Evolutionary conservation across 2,797 vertebrate species (phyloP), one percentile per base, ranked within the genome.

Genomic region (Bucorvus abyssinicus): DNA sequence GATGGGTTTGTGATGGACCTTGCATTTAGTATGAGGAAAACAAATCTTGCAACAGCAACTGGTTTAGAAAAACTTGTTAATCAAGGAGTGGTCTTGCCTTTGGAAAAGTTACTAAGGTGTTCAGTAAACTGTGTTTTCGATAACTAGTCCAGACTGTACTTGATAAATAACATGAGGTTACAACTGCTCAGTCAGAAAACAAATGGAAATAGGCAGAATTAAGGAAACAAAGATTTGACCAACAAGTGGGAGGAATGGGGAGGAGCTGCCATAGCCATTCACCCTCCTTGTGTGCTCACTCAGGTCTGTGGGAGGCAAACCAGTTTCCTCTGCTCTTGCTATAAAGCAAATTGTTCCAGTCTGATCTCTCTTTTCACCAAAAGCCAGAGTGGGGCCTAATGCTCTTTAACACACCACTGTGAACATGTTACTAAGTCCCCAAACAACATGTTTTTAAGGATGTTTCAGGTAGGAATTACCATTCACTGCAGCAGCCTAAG

Each of bases 131-230:
- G 11, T 36, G n/a, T 34, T 86, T 90, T 44, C 27, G 3, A 0
- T 52, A 84, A 61, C 12, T 70, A 45, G 18, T 34, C 29, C 32
- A 79, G 47, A 50, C 3, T 52, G 15, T 12, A 67, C 17, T 63
- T 82, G n/a, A 57, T 50, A 69, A 80, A 65, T 45, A 64, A 8
- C 9, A 57, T 4, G 21, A 81, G 30, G 68, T 34, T 52, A 50
- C 50, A 81, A 57, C 40, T 42, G 19, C 29, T 86, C 22, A 73
- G n/a, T 45, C 73, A 75, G 57, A 79, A 86, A 89, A 76, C 9
- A 79, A 71, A 44, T 0, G 1, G 30, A 75, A 94, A 78, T 13
- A 63, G 0, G 0, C 6, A 50, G 20, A 90, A 75, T 47, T 34
- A 49, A 93, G 22, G 29, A 86, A 94, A 90, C 0, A 0, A 90